These are phyloP conservation scores for Callochromis pleurospilus DNA, from an alignment of 2,113 vertebrate genomes.

Conservation along the genomic window DNA sequence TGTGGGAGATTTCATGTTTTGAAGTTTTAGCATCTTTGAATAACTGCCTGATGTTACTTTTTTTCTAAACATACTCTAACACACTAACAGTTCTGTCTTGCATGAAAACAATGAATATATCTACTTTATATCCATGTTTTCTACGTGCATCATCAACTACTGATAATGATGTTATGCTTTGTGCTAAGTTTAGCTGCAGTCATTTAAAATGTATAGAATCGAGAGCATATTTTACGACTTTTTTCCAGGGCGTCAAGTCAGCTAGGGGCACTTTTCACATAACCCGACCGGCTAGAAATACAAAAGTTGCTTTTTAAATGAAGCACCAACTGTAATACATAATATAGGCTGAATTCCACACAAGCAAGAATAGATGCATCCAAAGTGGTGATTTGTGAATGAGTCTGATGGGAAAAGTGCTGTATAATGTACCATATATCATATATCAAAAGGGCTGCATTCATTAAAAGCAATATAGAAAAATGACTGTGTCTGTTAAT, in stretches of 20 bases:
- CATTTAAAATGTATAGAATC: neutral
- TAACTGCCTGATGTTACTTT: neutral
- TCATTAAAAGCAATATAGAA: neutral
- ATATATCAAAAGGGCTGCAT: neutral
- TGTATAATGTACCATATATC: neutral
- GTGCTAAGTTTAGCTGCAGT: neutral
- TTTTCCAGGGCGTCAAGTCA: neutral
- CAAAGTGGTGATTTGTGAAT: neutral
- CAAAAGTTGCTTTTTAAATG: neutral
- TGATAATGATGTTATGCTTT: neutral
- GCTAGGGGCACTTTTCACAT: neutral
- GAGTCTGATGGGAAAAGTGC: neutral
- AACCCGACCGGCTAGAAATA: neutral
- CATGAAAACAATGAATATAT: neutral
- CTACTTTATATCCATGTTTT: neutral
- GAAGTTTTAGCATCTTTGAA: neutral
- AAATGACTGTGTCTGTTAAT: neutral
- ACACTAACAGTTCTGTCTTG: neutral
- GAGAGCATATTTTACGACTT: neutral
- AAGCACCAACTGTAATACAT: neutral
- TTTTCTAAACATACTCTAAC: neutral
- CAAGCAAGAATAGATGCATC: neutral
- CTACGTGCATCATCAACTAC: neutral
- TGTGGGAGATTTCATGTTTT: neutral
- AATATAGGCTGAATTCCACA: neutral